Percentiles rank a stretch among this genome's conserved stretches.
These are phyloP conservation scores for Hecatera dysodea DNA, from an alignment of 2,888 invertebrate genomes.

Conservation along the genomic window DNA sequence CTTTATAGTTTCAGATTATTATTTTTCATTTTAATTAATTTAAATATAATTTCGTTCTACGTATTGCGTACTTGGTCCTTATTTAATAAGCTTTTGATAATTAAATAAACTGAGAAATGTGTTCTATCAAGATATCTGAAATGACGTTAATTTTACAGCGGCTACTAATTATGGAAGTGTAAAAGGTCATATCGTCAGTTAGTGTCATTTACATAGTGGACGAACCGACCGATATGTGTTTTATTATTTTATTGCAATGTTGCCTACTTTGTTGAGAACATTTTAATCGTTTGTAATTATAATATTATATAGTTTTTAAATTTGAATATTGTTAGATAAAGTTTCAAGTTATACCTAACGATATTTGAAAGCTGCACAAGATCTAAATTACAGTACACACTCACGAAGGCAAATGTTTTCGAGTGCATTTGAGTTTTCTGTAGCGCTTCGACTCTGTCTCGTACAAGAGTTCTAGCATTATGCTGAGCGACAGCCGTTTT, in stretches of 20 bases:
- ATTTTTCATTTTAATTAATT: constrained; percentile 58
- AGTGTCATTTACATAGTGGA: constrained; percentile 59
- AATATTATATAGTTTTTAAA: constrained; percentile 22
- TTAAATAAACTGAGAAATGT: constrained; percentile 54
- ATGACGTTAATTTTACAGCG: constrained; percentile 62
- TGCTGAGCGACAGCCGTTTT: too few species aligned
- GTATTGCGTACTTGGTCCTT: constrained; percentile 9
- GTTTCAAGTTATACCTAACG: not conserved
- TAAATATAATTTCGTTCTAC: constrained; percentile 49
- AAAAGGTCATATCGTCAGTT: constrained; percentile 69
- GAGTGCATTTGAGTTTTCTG: too few species aligned
- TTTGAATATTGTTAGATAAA: constrained; percentile 13
- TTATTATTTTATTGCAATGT: constrained; percentile 51
- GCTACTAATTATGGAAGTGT: constrained; percentile 58
- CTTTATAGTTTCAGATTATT: constrained; percentile 46
- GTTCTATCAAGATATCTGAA: constrained; percentile 59
- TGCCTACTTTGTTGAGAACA: constrained; percentile 17
- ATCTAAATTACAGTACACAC: not conserved
- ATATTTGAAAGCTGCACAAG: not conserved
- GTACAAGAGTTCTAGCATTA: too few species aligned
- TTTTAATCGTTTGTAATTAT: constrained; percentile 39
- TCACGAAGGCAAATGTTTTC: too few species aligned
- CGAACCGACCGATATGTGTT: constrained; percentile 25
- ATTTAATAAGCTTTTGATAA: constrained; percentile 31
- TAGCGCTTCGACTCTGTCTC: too few species aligned